phyloP scores from a whole-genome alignment of 2,888 invertebrate species.

The Neria commutata region DNA sequence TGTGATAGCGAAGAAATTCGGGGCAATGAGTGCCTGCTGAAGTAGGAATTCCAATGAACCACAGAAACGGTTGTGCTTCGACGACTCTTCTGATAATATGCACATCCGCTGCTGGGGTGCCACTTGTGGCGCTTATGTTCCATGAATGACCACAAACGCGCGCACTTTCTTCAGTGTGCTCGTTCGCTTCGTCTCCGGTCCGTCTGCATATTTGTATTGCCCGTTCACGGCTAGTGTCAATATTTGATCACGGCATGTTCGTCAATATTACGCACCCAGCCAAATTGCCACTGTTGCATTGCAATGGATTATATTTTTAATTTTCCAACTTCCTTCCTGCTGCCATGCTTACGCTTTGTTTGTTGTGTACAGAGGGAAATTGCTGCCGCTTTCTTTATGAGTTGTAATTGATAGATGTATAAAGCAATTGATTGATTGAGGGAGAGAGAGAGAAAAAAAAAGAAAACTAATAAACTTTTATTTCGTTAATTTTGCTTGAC shows the following conservation, averaged over 20 bases:
- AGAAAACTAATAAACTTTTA: not conserved
- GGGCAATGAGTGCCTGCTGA: too few species aligned
- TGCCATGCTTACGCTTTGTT: not conserved
- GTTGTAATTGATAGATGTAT: not conserved
- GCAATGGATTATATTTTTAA: conserved; percentile 7
- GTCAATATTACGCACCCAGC: conserved; percentile 2
- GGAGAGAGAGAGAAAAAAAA: too few species aligned
- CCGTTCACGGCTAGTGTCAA: conserved; percentile 17
- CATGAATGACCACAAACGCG: not conserved
- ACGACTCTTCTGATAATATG: too few species aligned
- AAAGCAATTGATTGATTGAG: conserved; percentile 30
- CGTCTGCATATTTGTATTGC: not conserved
- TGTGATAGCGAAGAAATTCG: too few species aligned
- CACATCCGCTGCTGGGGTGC: too few species aligned
- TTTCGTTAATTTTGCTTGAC: not conserved
- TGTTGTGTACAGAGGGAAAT: not conserved
- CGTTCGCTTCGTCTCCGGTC: too few species aligned
- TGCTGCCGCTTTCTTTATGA: not conserved
- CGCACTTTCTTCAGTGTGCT: too few species aligned
- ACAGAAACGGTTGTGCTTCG: too few species aligned
- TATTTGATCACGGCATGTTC: conserved; percentile 17
- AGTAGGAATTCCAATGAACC: too few species aligned
- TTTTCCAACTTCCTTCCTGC: not conserved
- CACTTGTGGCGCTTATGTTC: not conserved
- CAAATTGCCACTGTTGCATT: conserved; percentile 6